Evolutionary conservation across 2,888 invertebrate genomes (phyloP), one percentile per base, ranked within the genome.

Genomic region (Caenorhabditis uteleia): DNA sequence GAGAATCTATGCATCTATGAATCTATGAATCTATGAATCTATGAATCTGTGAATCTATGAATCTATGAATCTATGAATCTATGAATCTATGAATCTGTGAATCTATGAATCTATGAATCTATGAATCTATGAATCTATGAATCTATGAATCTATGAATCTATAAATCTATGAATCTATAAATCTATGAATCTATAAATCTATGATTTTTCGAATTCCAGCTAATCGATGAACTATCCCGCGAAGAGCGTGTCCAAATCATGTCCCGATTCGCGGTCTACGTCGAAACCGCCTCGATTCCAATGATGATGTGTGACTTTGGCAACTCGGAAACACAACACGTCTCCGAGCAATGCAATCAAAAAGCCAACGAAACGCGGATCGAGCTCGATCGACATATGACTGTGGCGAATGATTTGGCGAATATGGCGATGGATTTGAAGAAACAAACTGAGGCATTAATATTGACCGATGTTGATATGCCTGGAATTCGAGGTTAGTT

Each of bases 401-500:
- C 31, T 29, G 31, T 29, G 7, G 31, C 31, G 31, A 29, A 29
- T 38, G n/a, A n/a, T n/a, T n/a, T n/a, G n/a, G n/a, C n/a, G 20
- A 46, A 49, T n/a, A 21, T 23, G 8, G 39, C 48, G 3, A 44
- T 51, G 44, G 23, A 54, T 16, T n/a, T 57, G 51, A 33, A 46
- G 4, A 48, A 48, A 18, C 48, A 65, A 39, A 14, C 59, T 3
- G 16, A 48, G 8, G 23, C 33, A n/a, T 29, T 67, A 3, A 47
- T 31, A 23, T 18, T 70, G 27, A 49, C 59, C 5, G 56, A 67
- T 18, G 12, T 51, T 1, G 70, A 67, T 23, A 14, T 64, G 2
- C 67, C 66, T 5, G 67, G 60, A 36, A 60, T 70, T 16, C 31
- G 57, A 34, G 67, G 55, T 48, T 18, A 31, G n/a, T 47, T 29